Percentiles rank a stretch among this genome's conserved stretches.
Evolutionary conservation across 2,797 vertebrate genomes (phyloP).

Genomic region (Parambassis ranga): DNA sequence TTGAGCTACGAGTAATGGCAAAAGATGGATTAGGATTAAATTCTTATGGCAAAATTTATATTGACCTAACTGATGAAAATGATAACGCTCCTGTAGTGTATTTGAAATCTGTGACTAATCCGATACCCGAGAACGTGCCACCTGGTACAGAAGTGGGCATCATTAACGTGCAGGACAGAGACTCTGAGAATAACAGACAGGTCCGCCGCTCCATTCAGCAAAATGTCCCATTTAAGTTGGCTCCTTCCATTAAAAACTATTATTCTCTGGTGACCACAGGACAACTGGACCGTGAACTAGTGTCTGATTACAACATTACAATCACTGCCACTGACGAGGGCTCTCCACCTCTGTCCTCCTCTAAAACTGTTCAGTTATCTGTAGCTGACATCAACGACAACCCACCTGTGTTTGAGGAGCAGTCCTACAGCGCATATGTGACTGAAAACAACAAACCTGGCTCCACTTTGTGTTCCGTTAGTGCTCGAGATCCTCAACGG

Average conservation of each 20-base stretch:
- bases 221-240: conserved; percentile 67
- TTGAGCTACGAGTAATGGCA: conserved; percentile 70
- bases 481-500: conserved; percentile 55
- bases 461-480: conserved; percentile 68
- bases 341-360: conserved; percentile 63
- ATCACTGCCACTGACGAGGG: conserved; percentile 72
- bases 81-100: conserved; percentile 65
- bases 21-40: conserved; percentile 59
- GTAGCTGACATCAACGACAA: conserved; percentile 71
- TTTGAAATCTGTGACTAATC: background rate
- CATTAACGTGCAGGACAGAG: conserved; percentile 55
- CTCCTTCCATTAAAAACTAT: no score
- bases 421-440: conserved; percentile 44
- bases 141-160: conserved; percentile 23
- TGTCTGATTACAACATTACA: no score
- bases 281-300: no score
- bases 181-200: conserved; percentile 56
- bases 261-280: no score
- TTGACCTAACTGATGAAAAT: conserved; percentile 67
- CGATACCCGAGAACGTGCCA: conserved; percentile 46
- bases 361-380: conserved; percentile 55
- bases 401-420: conserved; percentile 45
- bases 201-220: conserved; percentile 64
- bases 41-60: conserved; percentile 31
- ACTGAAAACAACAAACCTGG: conserved; percentile 73